Percentiles rank a stretch among this genome's conserved stretches.
Evolutionary conservation across 2,113 vertebrate genomes (phyloP).

Genomic region (Murina feae): DNA sequence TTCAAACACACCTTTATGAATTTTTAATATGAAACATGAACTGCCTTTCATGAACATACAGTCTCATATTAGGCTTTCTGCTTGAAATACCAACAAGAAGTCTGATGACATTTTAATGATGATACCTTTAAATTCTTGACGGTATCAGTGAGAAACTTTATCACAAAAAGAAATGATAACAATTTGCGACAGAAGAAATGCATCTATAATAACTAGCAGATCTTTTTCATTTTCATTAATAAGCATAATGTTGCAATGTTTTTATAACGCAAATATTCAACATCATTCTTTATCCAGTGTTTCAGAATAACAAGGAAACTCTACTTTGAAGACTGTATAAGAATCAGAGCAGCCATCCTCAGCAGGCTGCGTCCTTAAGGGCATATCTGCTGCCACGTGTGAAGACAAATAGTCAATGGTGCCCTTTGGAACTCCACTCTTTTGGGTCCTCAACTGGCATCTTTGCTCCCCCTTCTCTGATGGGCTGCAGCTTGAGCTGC

Average conservation of each 20-base stretch:
- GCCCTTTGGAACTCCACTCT: background rate
- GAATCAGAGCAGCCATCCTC: background rate
- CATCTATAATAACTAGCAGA: background rate
- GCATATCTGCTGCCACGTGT: background rate
- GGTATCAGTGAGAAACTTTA: background rate
- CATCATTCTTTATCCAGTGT: background rate
- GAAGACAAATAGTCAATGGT: background rate
- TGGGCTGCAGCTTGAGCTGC: background rate
- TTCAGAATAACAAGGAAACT: background rate
- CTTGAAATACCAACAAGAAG: background rate
- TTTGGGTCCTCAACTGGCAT: background rate
- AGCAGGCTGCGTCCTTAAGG: background rate
- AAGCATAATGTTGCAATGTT: background rate
- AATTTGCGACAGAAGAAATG: background rate
- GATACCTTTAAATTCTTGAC: background rate
- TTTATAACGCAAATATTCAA: background rate
- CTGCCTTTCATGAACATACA: background rate
- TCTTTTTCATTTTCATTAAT: background rate
- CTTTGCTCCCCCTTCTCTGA: background rate
- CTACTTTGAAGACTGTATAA: background rate
- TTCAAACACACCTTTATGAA: background rate
- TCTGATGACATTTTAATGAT: background rate
- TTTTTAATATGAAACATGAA: background rate
- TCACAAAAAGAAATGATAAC: background rate
- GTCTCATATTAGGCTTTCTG: background rate